Base-by-base conservation (phyloP, 1,140 invertebrate species). In the Penaeus vannamei region DNA sequence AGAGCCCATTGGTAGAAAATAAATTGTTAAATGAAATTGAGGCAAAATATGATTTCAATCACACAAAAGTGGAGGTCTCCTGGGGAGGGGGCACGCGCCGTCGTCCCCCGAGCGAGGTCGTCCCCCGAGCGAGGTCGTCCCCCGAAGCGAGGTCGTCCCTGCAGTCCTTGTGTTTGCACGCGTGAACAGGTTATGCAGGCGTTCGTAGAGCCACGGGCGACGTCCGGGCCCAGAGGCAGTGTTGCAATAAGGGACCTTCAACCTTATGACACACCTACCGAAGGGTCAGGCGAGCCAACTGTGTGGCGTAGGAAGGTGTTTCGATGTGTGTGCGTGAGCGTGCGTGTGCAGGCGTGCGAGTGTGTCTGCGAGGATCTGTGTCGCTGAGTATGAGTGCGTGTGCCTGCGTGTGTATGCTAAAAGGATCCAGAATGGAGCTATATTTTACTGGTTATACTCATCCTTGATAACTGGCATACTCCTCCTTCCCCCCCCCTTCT, bases 271-370 rank as follows among this genome's bases (percentile, higher is more conserved):
- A 84, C 82, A n/a, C 79, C 87, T 80, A 84, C 82, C 64, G 59
- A 77, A 84, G 82, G 87, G 87, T 89, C 72, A 79, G 87, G 84
- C 84, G 77, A 62, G 64, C 82, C 87, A 77, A 77, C 19, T 89
- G 62, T 89, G 87, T 89, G 87, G 87, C 76, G 82, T 89, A 87
- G 86, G 66, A 82, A 69, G 79, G 62, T 87, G 86, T 87, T 87
- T 87, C 81, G 86, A 60, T 76, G 85, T 86, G 85, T 32, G 83
- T 66, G 83, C 23, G 26, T 23, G 26, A 10, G 72, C 20, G 72
- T 32, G n/a, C 2, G 72, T 69, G 86, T 61, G 72, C 42, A 61
- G 64, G 86, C 69, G 79, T 69, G 59, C 64, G 86, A 5, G 26
- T 76, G 26, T 82, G 86, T 80, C 82, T 84, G 82, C 80, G 72